Evolutionary conservation across 2,888 invertebrate genomes (phyloP), one percentile per base, ranked within the genome.

Genomic region (Philereme vetulata): DNA sequence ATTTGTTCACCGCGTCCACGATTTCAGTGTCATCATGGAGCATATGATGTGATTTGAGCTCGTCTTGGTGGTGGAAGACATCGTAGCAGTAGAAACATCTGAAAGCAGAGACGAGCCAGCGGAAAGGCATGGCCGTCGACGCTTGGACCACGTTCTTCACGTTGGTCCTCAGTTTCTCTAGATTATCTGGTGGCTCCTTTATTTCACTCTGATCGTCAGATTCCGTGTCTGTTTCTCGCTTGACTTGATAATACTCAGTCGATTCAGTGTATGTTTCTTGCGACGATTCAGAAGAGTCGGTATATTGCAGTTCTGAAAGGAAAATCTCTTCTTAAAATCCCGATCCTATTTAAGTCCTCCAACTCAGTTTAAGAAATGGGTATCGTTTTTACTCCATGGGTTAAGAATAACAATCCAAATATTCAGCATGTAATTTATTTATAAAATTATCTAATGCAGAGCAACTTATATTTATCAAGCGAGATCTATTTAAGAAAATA

Each of bases 31-130:
- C 51, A 1, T 67, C 55, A 43, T 71, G 65, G 4, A 72, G 69
- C 1, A 59, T 57, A 6, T 67, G 75, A 36, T 80, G 79, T 0
- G 54, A 42, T 65, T 71, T 75, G 32, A 79, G 60, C 7, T 78
- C 72, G 11, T 68, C 63, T 0, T 69, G 68, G 4, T 72, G 66
- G 11, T 67, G 65, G 34, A 77, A 80, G 40, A 76, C 66, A 33
- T 78, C 77, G 32, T 76, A 77, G 53, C 81, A 82, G 47, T 72
- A 80, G 49, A 81, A 80, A 40, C 80, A 81, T 62, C 76, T 62
- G 46, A 73, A 80, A 0, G 68, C 69, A 4, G 70, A 77, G n/a
- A 65, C 65, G 0, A 77, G 61, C 78, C 80, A 81, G 35, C 76
- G 65, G 45, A 81, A 82, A 0, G 81, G 80, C 64, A 72, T 70